A percentile compares a stretch with the other conserved stretches of the same genome.
phyloP scores from a whole-genome alignment of 2,888 invertebrate species.

The Stenotaenia linearis region DNA sequence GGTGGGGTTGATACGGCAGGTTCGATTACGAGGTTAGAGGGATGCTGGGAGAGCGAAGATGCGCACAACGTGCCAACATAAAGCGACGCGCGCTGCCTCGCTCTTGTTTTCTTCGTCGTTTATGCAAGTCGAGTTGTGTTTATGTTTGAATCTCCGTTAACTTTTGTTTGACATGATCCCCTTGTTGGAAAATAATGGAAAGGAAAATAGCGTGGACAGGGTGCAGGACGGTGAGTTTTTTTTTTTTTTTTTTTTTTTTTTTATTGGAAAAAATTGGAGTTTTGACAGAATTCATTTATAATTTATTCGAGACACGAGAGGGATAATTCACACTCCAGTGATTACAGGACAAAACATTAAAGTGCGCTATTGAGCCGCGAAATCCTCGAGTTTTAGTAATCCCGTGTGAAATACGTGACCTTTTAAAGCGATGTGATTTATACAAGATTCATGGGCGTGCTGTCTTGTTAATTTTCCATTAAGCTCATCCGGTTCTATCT shows the following conservation, averaged over 20 bases:
- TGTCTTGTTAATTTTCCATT: neutral
- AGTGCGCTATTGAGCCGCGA: neutral
- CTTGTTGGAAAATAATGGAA: neutral
- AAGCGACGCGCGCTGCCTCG: neutral
- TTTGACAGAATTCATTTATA: neutral
- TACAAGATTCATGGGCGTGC: neutral
- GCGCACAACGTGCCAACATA: neutral
- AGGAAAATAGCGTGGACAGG: neutral
- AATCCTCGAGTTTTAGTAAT: neutral
- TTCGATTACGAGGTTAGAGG: neutral
- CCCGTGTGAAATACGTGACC: neutral
- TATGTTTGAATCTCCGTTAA: neutral
- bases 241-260: neutral
- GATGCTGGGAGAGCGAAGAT: conserved; percentile 1
- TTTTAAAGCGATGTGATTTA: neutral
- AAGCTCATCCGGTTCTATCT: neutral
- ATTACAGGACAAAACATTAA: neutral
- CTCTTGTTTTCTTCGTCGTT: conserved; percentile 8
- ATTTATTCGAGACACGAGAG: neutral
- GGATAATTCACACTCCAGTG: neutral
- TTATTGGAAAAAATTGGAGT: neutral
- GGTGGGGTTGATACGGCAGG: neutral
- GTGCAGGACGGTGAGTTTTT: neutral
- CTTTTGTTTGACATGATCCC: neutral
- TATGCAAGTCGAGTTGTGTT: neutral